Evolutionary conservation across 1,140 invertebrate species (phyloP).

Genomic region (Agrilus planipennis): DNA sequence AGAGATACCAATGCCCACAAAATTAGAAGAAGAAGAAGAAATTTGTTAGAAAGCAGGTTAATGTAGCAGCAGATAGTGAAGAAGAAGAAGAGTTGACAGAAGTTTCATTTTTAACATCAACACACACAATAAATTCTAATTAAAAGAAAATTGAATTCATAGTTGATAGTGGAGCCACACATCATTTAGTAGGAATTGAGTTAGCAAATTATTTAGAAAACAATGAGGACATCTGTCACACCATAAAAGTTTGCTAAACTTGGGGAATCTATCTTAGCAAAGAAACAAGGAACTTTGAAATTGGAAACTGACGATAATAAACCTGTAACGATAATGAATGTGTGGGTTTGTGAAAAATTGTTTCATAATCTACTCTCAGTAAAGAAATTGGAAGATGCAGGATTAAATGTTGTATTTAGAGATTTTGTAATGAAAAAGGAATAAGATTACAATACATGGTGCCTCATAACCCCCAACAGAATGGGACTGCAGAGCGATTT

Average conservation of each 20-base stretch:
- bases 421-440: too few relatives aligned
- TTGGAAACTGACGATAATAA: neutral
- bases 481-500: too few relatives aligned
- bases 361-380: slow-evolving; percentile 2
- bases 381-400: neutral
- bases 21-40: too few relatives aligned
- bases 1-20: too few relatives aligned
- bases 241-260: neutral
- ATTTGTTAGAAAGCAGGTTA: too few relatives aligned
- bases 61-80: too few relatives aligned
- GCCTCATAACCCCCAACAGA: too few relatives aligned
- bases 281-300: neutral
- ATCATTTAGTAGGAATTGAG: neutral
- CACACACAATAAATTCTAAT: too few relatives aligned
- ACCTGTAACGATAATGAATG: neutral
- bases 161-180: slow-evolving; percentile 4
- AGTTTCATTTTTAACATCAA: too few relatives aligned
- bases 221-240: neutral
- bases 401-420: slow-evolving; percentile 4
- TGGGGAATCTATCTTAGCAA: neutral
- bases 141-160: too few relatives aligned
- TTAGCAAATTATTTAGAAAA: neutral
- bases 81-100: too few relatives aligned
- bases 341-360: neutral
- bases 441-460: too few relatives aligned